Evolutionary conservation across 2,797 vertebrate species (phyloP), one percentile per base, ranked within the genome.

Genomic region (Phrynocephalus forsythii): DNA sequence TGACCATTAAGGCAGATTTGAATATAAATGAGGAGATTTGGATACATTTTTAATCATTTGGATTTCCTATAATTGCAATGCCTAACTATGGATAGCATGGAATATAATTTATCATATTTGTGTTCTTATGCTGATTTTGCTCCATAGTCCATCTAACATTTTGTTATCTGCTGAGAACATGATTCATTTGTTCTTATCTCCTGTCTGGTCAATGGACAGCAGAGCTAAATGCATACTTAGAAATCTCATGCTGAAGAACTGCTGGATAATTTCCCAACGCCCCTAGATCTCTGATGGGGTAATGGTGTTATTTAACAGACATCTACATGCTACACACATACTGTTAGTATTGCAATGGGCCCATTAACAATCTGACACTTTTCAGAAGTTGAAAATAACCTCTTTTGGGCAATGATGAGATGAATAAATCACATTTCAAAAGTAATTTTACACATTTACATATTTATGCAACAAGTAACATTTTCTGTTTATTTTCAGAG

Each of bases 1-100:
- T 75, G 28, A n/a, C 15, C 1, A 24, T 69, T 85, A 33, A 30
- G 90, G 2, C 1, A 76, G 28, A 2, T 6, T 6, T 86, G 22
- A 72, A 84, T 82, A 60, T 69, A 88, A 56, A 26, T 88, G 75
- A 85, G 0, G 77, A 5, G 0, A 1, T 82, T 86, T 90, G 30
- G 0, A 38, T 86, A 48, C 2, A 28, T 66, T 87, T 90, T 83
- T 73, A 68, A 22, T 30, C 80, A 38, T 52, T 0, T 22, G 48
- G 50, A 72, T 67, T 66, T 87, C 90, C 6, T 63, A 72, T 71
- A 30, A 28, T 85, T 84, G 4, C 71, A 78, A 30, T 26, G 11
- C 30, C 52, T 50, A 26, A 79, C 28, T 30, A 72, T 13, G 79
- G 18, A 15, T 28, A 78, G 52, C 15, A 38, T n/a, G 10, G 69